A percentile compares a stretch with the other conserved stretches of the same genome.
phyloP scores from a whole-genome alignment of 2,797 vertebrate species.

The Epinephelus coioides region DNA sequence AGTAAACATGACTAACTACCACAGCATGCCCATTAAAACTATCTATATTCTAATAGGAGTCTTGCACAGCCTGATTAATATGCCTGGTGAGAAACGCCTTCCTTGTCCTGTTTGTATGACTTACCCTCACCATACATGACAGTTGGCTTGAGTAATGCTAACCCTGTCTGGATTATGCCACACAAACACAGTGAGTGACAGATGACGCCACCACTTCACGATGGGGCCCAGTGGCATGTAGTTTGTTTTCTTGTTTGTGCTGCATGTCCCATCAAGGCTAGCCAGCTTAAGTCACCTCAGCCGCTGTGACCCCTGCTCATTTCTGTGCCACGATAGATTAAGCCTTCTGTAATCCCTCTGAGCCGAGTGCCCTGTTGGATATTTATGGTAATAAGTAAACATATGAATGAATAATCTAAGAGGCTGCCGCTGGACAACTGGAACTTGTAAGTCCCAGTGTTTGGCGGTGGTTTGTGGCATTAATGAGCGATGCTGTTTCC shows the following conservation, averaged over 20 bases:
- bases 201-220: constrained; percentile 69
- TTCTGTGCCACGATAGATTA: constrained; percentile 83
- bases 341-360: constrained; percentile 79
- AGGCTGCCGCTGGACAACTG: constrained; percentile 75
- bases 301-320: constrained; percentile 83
- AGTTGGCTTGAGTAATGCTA: constrained; percentile 40
- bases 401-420: constrained; percentile 84
- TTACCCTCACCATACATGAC: constrained; percentile 31
- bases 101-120: constrained; percentile 39
- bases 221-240: constrained; percentile 50
- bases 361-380: constrained; percentile 78
- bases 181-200: constrained; percentile 53
- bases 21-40: neutral
- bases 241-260: constrained; percentile 80
- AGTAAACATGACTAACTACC: constrained; percentile 3
- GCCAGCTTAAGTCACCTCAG: constrained; percentile 82
- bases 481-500: constrained; percentile 62
- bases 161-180: constrained; percentile 41
- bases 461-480: constrained; percentile 60
- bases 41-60: neutral
- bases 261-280: constrained; percentile 76
- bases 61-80: constrained; percentile 14
- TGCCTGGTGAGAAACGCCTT: constrained; percentile 7
- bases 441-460: constrained; percentile 68
- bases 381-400: constrained; percentile 84